phyloP scores from a whole-genome alignment of 2,797 vertebrate species.

The Syngnathus rostellatus region DNA sequence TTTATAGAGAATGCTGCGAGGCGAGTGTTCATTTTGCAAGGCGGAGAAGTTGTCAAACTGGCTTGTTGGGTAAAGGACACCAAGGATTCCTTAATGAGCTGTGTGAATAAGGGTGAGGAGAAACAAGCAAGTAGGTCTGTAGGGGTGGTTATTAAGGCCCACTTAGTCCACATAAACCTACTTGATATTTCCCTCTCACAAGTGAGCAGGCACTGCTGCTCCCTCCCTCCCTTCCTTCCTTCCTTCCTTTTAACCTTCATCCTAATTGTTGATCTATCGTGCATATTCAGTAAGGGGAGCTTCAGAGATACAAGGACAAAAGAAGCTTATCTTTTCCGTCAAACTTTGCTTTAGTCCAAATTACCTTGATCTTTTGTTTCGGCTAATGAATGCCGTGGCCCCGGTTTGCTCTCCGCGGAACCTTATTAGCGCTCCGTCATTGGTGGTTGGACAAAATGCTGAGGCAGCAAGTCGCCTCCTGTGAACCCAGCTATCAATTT shows the following conservation, averaged over 20 bases:
- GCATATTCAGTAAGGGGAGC: conserved; percentile 26
- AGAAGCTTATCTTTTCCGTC: conserved; percentile 18
- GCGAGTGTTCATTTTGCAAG: conserved; percentile 26
- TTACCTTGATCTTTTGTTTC: conserved; percentile 21
- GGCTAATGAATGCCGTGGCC: conserved; percentile 47
- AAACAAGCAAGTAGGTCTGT: conserved; percentile 10
- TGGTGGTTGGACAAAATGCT: conserved; percentile 49
- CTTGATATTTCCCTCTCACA: conserved; percentile 4
- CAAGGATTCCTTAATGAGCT: background rate
- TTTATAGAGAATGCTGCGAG: conserved; percentile 32
- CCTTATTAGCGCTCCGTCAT: conserved; percentile 52
- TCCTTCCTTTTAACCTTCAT: conserved; percentile 8
- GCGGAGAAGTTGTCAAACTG: conserved; percentile 14
- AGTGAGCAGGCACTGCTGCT: conserved; percentile 14
- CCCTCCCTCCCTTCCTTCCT: no score
- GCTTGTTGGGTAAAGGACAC: conserved; percentile 18
- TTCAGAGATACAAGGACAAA: conserved; percentile 8
- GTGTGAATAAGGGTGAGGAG: conserved; percentile 13
- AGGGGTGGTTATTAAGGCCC: conserved; percentile 1
- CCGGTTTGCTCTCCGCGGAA: conserved; percentile 31
- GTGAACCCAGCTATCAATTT: conserved; percentile 42
- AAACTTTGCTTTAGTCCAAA: conserved; percentile 23
- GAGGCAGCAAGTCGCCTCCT: conserved; percentile 52
- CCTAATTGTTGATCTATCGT: conserved; percentile 12
- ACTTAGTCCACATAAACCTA: conserved; percentile 2